Percentiles rank a stretch among this genome's conserved stretches.
Evolutionary conservation across 2,797 vertebrate species (phyloP).

Genomic region (Hydrophis major): DNA sequence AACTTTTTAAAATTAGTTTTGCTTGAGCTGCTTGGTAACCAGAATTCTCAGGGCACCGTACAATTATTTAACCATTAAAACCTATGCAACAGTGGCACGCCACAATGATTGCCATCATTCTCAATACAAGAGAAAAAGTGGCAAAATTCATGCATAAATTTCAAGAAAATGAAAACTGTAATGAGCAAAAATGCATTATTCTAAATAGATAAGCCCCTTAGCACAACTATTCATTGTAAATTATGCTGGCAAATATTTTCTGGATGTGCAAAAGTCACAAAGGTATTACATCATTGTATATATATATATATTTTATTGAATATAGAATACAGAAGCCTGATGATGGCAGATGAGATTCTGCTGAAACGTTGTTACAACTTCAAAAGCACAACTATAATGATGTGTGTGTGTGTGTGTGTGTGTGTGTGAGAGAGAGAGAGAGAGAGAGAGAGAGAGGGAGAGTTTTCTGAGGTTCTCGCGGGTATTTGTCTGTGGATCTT

Average conservation of each 20-base stretch:
- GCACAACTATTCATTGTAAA: not conserved
- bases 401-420: too few relatives aligned
- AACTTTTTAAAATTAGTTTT: not conserved
- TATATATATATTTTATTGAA: not conserved
- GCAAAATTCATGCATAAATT: not conserved
- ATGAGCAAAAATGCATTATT: not conserved
- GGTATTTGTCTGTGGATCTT: too few relatives aligned
- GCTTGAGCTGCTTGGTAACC: not conserved
- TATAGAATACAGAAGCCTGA: too few relatives aligned
- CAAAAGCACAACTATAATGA: too few relatives aligned
- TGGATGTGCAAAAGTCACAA: not conserved
- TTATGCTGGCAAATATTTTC: not conserved
- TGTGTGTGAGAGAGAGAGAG: too few relatives aligned
- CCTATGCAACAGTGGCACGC: not conserved
- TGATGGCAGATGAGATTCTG: too few relatives aligned
- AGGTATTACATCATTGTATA: not conserved
- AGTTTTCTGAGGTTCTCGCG: too few relatives aligned
- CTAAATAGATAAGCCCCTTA: not conserved
- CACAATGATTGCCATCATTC: not conserved
- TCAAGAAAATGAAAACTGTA: not conserved
- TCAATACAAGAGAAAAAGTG: not conserved
- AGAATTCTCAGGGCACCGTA: not conserved
- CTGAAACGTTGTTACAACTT: too few relatives aligned
- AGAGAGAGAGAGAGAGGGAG: too few relatives aligned
- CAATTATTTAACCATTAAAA: not conserved